Conservation (phyloP, 2,797 vertebrate genomes). For the Luscinia luscinia region DNA sequence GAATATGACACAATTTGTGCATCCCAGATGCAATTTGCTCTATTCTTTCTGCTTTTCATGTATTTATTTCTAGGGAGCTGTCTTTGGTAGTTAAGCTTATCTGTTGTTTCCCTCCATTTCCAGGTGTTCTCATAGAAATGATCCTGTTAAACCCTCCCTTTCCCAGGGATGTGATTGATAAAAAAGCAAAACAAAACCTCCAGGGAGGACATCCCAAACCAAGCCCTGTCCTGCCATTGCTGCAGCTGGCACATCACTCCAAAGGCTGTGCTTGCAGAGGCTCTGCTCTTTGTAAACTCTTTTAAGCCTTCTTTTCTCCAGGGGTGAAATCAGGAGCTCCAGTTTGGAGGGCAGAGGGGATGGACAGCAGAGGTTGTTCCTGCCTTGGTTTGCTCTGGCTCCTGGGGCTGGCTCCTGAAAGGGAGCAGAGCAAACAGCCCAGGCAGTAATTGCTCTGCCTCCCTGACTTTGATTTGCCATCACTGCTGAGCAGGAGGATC, state of each 20-base stretch:
- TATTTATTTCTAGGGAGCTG: neutral
- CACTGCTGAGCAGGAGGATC: neutral
- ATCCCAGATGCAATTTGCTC: neutral
- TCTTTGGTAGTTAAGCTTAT: neutral
- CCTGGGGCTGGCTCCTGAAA: neutral
- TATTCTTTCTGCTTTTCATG: neutral
- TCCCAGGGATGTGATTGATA: neutral
- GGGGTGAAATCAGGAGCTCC: neutral
- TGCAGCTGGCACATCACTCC: neutral
- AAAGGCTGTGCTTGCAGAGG: neutral
- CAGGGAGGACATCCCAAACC: neutral
- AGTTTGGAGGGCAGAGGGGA: neutral
- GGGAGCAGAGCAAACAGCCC: conserved; percentile 5
- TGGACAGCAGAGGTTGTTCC: neutral
- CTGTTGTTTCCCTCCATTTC: neutral
- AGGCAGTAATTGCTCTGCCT: neutral
- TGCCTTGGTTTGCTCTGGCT: neutral
- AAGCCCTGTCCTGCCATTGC: neutral
- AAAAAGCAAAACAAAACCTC: neutral
- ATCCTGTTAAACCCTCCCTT: neutral
- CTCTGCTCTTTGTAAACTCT: neutral
- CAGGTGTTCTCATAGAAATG: neutral
- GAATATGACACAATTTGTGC: neutral
- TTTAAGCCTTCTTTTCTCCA: neutral
- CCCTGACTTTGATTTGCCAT: neutral